These are phyloP conservation scores for Heptranchias perlo DNA, from an alignment of 2,113 vertebrate genomes.

Conservation along the genomic window DNA sequence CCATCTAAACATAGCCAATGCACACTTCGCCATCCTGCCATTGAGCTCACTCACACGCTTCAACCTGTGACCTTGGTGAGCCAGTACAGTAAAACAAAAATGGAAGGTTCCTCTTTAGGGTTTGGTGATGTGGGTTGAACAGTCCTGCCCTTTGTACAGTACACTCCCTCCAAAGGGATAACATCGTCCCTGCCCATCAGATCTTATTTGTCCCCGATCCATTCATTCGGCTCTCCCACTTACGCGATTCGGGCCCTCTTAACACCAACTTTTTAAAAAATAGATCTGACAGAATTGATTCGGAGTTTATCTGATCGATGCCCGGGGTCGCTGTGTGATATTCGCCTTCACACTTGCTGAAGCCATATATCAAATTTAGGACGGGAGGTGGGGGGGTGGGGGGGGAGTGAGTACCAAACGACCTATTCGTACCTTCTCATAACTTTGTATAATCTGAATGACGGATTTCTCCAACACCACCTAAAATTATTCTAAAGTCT, in stretches of 20 bases:
- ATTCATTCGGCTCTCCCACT: slow-evolving; percentile 36
- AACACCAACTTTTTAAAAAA: slow-evolving; percentile 30
- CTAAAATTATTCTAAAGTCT: slow-evolving; percentile 8
- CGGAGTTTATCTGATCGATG: slow-evolving; percentile 19
- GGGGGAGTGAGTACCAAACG: neutral
- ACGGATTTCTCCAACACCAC: neutral
- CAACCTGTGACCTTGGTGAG: slow-evolving; percentile 37
- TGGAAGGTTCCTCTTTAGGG: slow-evolving; percentile 33
- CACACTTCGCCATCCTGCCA: neutral
- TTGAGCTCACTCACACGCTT: neutral
- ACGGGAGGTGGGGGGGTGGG: neutral
- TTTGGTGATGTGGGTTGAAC: slow-evolving; percentile 9
- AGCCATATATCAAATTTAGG: neutral
- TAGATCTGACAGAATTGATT: neutral
- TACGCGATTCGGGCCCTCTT: slow-evolving; percentile 1
- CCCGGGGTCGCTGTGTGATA: neutral
- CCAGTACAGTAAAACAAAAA: slow-evolving; percentile 31
- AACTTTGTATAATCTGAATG: slow-evolving; percentile 21
- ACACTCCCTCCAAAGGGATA: slow-evolving; percentile 29
- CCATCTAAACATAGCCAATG: neutral
- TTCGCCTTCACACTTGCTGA: neutral
- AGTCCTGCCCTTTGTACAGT: slow-evolving; percentile 35
- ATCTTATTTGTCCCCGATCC: slow-evolving; percentile 29
- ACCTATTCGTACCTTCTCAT: neutral
- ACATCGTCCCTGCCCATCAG: slow-evolving; percentile 19